Evolutionary conservation across 2,113 vertebrate genomes (phyloP).

Genomic region (Sphaerodactylus townsendi): DNA sequence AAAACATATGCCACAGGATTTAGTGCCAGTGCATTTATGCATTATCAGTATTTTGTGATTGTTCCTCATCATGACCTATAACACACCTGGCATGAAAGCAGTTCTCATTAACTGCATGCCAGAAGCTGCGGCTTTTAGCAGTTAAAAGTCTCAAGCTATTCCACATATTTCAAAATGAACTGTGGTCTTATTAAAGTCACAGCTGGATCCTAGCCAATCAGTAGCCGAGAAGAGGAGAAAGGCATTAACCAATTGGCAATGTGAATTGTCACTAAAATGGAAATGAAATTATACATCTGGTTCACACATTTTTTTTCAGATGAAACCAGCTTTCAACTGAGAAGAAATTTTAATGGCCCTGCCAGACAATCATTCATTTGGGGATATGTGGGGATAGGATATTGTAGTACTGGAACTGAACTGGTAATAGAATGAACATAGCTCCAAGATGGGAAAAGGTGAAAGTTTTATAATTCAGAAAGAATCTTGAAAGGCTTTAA

Average conservation of each 20-base stretch:
- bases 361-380: neutral
- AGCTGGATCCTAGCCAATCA: neutral
- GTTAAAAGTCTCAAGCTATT: neutral
- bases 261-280: neutral
- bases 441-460: neutral
- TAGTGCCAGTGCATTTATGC: neutral
- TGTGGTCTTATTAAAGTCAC: neutral
- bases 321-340: neutral
- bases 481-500: neutral
- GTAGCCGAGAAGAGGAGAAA: neutral
- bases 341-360: neutral
- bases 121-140: neutral
- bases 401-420: neutral
- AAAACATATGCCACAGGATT: neutral
- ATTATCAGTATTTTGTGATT: neutral
- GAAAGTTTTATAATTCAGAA: neutral
- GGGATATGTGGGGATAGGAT: neutral
- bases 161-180: neutral
- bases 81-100: neutral
- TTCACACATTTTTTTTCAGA: slow-evolving; percentile 7
- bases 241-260: neutral
- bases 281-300: slow-evolving; percentile 6
- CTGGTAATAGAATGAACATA: neutral
- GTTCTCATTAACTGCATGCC: neutral
- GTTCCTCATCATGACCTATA: fast-evolving